Evolutionary conservation across 2,113 vertebrate genomes (phyloP).

Genomic region (Atherinomorus stipes): DNA sequence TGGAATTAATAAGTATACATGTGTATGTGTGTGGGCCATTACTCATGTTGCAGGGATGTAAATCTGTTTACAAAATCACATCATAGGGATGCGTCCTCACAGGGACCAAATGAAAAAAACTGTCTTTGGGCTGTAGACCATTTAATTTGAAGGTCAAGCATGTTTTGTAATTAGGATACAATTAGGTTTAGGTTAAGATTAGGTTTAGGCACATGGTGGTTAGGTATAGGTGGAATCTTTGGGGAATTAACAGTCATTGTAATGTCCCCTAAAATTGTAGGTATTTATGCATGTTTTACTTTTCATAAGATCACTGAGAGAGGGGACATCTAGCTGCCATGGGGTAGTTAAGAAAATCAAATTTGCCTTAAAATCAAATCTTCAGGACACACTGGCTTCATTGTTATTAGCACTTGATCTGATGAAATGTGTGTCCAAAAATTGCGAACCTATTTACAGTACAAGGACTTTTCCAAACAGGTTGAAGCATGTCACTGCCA

Average conservation of each 20-base stretch:
- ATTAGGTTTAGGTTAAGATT: neutral
- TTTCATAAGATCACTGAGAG: neutral
- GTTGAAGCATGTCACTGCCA: too few species aligned
- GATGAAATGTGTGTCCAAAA: too few species aligned
- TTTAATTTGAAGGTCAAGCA: neutral
- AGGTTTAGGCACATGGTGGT: neutral
- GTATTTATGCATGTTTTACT: neutral
- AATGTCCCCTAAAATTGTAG: too few species aligned
- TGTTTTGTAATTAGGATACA: constrained; percentile 1
- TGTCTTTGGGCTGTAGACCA: neutral
- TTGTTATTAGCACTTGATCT: too few species aligned
- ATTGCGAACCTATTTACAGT: too few species aligned
- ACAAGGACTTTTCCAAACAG: too few species aligned
- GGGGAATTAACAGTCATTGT: neutral
- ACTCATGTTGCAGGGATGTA: constrained; percentile 2
- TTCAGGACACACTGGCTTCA: too few species aligned
- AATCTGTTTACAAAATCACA: constrained; percentile 12
- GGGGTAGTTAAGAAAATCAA: neutral
- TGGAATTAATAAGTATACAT: neutral
- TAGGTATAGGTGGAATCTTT: neutral
- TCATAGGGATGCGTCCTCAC: neutral
- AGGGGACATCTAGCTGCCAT: too few species aligned
- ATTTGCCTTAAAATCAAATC: too few species aligned
- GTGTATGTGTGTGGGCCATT: constrained; percentile 11
- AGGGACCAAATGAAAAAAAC: neutral